Evolutionary conservation across 2,113 vertebrate genomes (phyloP).

Genomic region (Ptilorrhoa leucosticta): DNA sequence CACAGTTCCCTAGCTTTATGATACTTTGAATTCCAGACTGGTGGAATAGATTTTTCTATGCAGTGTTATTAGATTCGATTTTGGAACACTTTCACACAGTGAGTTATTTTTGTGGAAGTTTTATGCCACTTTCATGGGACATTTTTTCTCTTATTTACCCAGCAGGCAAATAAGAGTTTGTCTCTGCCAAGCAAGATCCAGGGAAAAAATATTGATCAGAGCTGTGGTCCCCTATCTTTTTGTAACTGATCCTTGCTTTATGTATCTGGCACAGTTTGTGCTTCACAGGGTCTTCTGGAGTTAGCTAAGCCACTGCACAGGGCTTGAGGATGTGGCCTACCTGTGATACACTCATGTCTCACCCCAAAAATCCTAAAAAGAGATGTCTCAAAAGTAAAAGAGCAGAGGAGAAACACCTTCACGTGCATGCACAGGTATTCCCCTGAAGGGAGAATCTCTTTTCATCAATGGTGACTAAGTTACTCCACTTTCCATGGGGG

Average conservation of each 20-base stretch:
- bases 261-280: not conserved
- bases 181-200: not conserved
- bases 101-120: conserved; percentile 57
- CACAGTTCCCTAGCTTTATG: conserved; percentile 59
- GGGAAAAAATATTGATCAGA: not conserved
- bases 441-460: not conserved
- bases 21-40: conserved; percentile 62
- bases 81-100: conserved; percentile 65
- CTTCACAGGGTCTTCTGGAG: not conserved
- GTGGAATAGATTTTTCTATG: conserved; percentile 69
- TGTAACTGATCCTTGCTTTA: not conserved
- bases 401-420: not conserved
- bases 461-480: not conserved
- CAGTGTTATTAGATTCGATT: conserved; percentile 71
- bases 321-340: accelerated
- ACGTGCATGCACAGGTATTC: not conserved
- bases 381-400: not conserved
- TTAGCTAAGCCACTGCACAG: not conserved
- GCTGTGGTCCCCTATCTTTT: not conserved
- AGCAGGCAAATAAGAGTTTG: not conserved
- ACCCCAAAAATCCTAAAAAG: not conserved
- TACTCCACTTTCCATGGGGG: not conserved
- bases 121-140: conserved; percentile 39
- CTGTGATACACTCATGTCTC: not conserved
- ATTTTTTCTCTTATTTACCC: conserved; percentile 31